Evolutionary conservation across 2,797 vertebrate species (phyloP).

Genomic region (Gymnothorax javanicus): DNA sequence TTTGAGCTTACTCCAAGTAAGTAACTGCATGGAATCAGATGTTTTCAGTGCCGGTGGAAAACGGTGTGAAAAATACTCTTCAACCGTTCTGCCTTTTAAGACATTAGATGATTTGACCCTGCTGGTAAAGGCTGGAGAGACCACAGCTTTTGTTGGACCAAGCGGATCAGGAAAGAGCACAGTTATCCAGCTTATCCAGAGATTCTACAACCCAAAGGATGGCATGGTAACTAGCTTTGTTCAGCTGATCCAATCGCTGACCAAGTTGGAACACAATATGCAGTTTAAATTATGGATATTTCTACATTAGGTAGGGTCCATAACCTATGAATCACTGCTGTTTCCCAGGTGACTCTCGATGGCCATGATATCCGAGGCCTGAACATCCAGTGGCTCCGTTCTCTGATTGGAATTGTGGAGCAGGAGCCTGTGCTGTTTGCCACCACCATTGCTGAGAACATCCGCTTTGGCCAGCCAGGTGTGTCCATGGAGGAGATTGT

Average conservation of each 20-base stretch:
- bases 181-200: conserved; percentile 74
- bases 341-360: conserved; percentile 71
- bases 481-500: conserved; percentile 72
- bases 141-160: conserved; percentile 78
- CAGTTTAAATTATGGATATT: neutral
- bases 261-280: neutral
- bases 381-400: conserved; percentile 77
- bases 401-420: conserved; percentile 76
- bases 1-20: neutral
- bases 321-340: neutral
- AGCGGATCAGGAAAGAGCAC: conserved; percentile 81
- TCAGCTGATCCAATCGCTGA: neutral
- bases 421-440: conserved; percentile 78
- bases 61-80: neutral
- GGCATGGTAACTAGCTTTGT: conserved; percentile 65
- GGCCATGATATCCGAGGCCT: conserved; percentile 75
- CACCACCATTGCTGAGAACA: conserved; percentile 77
- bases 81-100: conserved; percentile 51
- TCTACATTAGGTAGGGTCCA: neutral
- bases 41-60: neutral
- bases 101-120: conserved; percentile 72
- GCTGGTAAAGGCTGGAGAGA: conserved; percentile 70
- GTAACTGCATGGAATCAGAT: neutral
- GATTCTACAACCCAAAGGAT: conserved; percentile 76
- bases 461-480: conserved; percentile 66